Evolutionary conservation across 2,888 invertebrate species (phyloP), one percentile per base, ranked within the genome.

Genomic region (Ophion slaviceki): DNA sequence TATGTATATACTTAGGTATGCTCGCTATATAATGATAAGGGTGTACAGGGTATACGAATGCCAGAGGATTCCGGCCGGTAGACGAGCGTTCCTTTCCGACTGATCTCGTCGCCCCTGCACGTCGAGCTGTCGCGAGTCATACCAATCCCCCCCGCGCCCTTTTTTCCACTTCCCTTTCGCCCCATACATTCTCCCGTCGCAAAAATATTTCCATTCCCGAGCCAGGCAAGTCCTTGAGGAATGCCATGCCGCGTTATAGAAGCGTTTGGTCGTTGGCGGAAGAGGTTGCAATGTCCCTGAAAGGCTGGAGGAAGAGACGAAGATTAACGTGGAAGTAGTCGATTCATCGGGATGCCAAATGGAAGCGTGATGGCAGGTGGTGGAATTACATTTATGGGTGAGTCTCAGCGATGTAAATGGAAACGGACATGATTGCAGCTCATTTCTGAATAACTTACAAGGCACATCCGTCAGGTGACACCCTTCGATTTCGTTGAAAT

Each of bases 101-200:
- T 71, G 76, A 84, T 84, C 76, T 71, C 61, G 11, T 70, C 59
- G 53, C 36, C 36, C 53, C 53, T 77, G 57, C 64, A 64, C 71
- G 76, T 78, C 36, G 53, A 59, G 67, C 72, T 78, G 68, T 78
- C 82, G 67, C 36, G n/a, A 83, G 10, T 53, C 67, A 83, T 59
- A n/a, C 32, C 45, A 6, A 45, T 66, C 72, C 11, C 74, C 74
- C 4, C 57, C 14, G 24, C 66, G 10, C 17, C 10, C 68, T 79
- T 68, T 68, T 71, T 68, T 45, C 17, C 32, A 36, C 11, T 11
- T 72, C 28, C 28, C 10, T 66, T 53, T 53, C 53, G 3, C 17
- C 53, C 36, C 14, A n/a, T 70, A 59, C 32, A 53, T 64, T 66
- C 24, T 20, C 32, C 40, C n/a, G 6, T 72, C 66, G 20, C 8